phyloP scores from a whole-genome alignment of 2,888 invertebrate species.

The Chromoteleia sp. region DNA sequence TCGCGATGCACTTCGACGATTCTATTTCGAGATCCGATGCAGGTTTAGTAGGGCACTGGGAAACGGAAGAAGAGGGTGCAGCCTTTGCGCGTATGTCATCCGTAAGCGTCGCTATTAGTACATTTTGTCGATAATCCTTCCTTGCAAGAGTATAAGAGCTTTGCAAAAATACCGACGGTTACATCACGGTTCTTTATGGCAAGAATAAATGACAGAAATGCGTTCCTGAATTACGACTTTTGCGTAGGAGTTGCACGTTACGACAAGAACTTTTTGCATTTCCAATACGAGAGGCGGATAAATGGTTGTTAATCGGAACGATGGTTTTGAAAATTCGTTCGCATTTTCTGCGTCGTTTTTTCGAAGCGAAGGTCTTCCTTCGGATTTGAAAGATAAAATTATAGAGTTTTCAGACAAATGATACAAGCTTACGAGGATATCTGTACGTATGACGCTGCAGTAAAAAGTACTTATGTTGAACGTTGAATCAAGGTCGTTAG shows the following conservation, averaged over 20 bases:
- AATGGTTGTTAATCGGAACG: no score
- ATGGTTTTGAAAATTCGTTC: no score
- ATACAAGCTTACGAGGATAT: no score
- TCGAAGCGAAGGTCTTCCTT: no score
- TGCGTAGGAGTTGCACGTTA: slow-evolving; percentile 9
- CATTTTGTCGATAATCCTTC: slow-evolving; percentile 46
- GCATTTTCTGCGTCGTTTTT: no score
- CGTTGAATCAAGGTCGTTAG: no score
- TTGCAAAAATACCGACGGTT: slow-evolving; percentile 20
- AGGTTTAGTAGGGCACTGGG: slow-evolving; percentile 72
- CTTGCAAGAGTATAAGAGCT: slow-evolving; percentile 14
- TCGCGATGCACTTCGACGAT: slow-evolving; percentile 67
- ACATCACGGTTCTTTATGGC: slow-evolving; percentile 21
- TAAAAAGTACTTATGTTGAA: no score
- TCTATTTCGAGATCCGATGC: slow-evolving; percentile 70
- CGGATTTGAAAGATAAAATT: no score
- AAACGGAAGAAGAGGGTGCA: slow-evolving; percentile 73
- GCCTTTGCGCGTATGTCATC: slow-evolving; percentile 60
- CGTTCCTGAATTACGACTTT: not conserved
- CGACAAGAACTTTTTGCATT: no score
- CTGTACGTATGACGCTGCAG: no score
- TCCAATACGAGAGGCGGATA: no score
- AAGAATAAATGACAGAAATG: slow-evolving; percentile 11
- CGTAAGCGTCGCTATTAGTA: slow-evolving; percentile 35
- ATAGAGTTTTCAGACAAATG: no score